These are phyloP conservation scores for Lucilia sericata DNA, from an alignment of 1,140 invertebrate species.

Conservation along the genomic window DNA sequence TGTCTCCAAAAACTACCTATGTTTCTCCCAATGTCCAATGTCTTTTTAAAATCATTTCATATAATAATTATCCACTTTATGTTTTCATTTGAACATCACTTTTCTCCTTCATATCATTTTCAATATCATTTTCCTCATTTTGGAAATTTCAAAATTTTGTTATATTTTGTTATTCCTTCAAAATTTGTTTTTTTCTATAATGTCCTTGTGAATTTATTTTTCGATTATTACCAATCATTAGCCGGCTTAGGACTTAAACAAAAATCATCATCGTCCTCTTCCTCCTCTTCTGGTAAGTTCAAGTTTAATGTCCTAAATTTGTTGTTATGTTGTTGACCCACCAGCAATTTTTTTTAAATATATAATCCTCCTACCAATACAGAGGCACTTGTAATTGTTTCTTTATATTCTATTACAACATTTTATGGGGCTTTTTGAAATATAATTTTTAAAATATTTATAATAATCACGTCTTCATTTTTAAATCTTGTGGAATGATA, in stretches of 20 bases:
- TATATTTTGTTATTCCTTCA: conserved; percentile 16
- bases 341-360: background rate
- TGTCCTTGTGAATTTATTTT: conserved; percentile 36
- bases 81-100: background rate
- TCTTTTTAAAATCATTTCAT: background rate
- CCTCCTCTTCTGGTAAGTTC: conserved; percentile 46
- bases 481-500: too few relatives aligned
- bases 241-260: conserved; percentile 50
- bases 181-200: background rate
- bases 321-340: background rate
- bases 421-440: background rate
- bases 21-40: background rate
- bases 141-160: background rate
- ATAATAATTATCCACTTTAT: background rate
- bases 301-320: background rate
- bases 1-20: background rate
- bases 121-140: background rate
- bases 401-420: background rate
- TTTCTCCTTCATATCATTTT: background rate
- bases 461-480: too few relatives aligned
- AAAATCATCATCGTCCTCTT: conserved; percentile 41
- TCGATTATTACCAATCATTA: conserved; percentile 39
- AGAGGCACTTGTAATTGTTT: background rate
- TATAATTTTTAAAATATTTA: background rate
- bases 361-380: background rate